Base-by-base conservation (phyloP, 2,113 vertebrate species). In the Colaptes auratus region DNA sequence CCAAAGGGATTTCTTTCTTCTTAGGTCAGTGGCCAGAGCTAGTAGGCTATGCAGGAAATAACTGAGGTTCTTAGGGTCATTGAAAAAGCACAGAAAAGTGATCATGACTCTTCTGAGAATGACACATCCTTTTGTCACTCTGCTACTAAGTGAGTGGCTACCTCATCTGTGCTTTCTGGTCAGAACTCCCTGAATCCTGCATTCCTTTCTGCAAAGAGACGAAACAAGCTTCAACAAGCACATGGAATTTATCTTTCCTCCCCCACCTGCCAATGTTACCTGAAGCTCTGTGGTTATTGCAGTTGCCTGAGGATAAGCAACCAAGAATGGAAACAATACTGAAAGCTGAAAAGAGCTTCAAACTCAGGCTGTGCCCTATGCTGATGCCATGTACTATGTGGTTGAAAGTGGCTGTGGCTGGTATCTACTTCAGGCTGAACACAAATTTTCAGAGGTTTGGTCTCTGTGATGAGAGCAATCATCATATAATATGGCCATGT, bases 271-370 rank as follows among this genome's bases (percentile, higher is more conserved):
- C 79, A 55, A 1, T 23, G 16, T 69, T 88, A 92, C 82, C 78
- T 79, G 67, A 6, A 82, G 24, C 21, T 79, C 52, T 66, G 36
- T 10, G 11, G 56, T 86, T 92, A 76, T 69, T 89, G 48, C 35
- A 23, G 83, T 94, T 92, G 79, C 76, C 88, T 63, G 52, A 86
- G 64, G 93, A 82, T n/a, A 92, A 81, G 42, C 16, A 90, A 64
- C 1, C 4, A 90, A 18, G 46, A 66, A 80, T 46, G 55, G 59
- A 80, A 77, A 70, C 66, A 79, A 70, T 85, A 59, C 67, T 88
- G 52, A 78, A 80, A 92, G 56, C 31, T 39, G 30, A 63, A 59
- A 56, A 82, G 15, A 65, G 7, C 7, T 42, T 84, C 53, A 61
- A 4, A 66, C 6, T 82, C 30, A 35, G 35, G 25, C 35, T 82